Evolutionary conservation across 2,888 invertebrate genomes (phyloP), one percentile per base, ranked within the genome.

Genomic region (Drosophila hamatofila): DNA sequence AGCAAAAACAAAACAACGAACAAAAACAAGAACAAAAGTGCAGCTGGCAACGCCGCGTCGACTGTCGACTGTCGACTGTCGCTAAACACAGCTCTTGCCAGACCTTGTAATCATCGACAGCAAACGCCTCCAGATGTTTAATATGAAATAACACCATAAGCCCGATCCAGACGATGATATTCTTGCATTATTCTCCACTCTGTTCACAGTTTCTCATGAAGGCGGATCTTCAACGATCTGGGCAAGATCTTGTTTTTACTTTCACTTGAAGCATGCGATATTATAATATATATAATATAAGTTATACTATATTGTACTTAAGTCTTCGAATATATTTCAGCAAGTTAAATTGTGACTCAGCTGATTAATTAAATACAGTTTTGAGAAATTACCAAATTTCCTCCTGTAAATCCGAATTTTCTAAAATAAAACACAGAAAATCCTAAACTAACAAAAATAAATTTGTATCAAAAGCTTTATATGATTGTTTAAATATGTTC

Each of bases 111-210:
- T 83, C 70, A 80, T 72, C 77, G 65, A 60, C 66, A 79, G 79
- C 67, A 74, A 83, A 83, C 76, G 83, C 79, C 85, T 75, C 59
- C 75, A 46, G 62, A 71, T 62, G 67, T 72, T 55, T 54, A 44
- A 58, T 42, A 62, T 46, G 39, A 54, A 54, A 54, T 54, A 54
- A 54, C 54, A 54, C 54, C 37, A 54, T n/a, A 37, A 25, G 37
- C 52, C n/a, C 39, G 54, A 54, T 33, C 23, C 41, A 56, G 55
- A 56, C 33, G 35, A 35, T 52, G 33, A 51, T 54, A 54, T 54
- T 54, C 54, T 54, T 27, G 25, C 14, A 14, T 33, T 33, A 18
- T 49, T 49, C 49, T 21, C 49, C 3, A 25, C 33, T 18, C 39
- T 48, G 56, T 42, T 63, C 39, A 49, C 63, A 63, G 63, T 49